phyloP scores from a whole-genome alignment of 2,888 invertebrate species.

The Nomada ruficornis region DNA sequence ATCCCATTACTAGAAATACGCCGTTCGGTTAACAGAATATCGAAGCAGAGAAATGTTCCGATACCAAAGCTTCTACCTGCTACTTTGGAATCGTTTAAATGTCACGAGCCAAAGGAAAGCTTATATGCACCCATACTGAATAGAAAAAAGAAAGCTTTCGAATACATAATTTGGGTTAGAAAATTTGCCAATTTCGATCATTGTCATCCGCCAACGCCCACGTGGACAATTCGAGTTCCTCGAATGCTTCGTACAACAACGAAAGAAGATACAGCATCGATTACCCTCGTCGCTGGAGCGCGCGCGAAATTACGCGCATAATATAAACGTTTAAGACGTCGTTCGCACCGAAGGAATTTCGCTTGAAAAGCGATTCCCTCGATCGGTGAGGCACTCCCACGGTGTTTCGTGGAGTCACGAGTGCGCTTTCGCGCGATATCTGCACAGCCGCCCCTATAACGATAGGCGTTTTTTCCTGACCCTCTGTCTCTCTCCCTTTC shows the following conservation, averaged over 20 bases:
- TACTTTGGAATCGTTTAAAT: too few species aligned
- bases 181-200: not conserved
- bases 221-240: not conserved
- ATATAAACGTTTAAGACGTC: constrained; percentile 57
- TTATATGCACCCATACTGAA: too few species aligned
- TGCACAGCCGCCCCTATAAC: constrained; percentile 71
- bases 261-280: not conserved
- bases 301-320: constrained; percentile 31
- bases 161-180: too few species aligned
- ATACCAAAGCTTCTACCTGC: too few species aligned
- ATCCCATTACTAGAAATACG: too few species aligned
- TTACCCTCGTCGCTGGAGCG: not conserved
- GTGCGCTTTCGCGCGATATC: constrained; percentile 75
- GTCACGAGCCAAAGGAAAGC: too few species aligned
- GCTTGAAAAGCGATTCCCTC: constrained; percentile 37
- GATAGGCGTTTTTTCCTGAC: constrained; percentile 65
- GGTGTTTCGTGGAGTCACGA: constrained; percentile 65
- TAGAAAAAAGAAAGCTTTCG: too few species aligned
- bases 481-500: not conserved
- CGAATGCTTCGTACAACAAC: not conserved
- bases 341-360: constrained; percentile 39
- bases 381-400: constrained; percentile 59
- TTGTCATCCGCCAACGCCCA: not conserved
- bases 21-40: too few species aligned
- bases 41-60: too few species aligned